These are phyloP conservation scores for Tringa solitaria DNA, from an alignment of 2,113 vertebrate species.

Conservation along the genomic window DNA sequence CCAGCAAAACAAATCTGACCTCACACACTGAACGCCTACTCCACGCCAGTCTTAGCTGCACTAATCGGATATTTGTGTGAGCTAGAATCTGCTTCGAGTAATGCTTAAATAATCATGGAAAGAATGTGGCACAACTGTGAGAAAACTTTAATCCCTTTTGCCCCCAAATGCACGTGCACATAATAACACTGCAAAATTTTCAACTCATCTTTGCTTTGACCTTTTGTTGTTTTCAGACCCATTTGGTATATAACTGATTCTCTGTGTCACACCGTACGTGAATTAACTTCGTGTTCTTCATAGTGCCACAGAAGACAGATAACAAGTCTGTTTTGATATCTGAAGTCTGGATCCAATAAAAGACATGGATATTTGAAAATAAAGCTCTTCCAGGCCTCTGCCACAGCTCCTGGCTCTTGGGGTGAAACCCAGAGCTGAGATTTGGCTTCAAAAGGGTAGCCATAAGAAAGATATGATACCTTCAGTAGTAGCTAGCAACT, in stretches of 20 bases:
- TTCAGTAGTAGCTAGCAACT: not conserved
- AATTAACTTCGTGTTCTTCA: not conserved
- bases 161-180: not conserved
- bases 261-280: not conserved
- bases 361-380: not conserved
- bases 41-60: not conserved
- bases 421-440: not conserved
- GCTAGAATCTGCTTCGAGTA: not conserved
- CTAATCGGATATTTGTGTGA: slow-evolving; percentile 41
- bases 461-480: not conserved
- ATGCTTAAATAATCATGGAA: slow-evolving; percentile 57
- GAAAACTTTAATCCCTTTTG: slow-evolving; percentile 38
- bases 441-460: not conserved
- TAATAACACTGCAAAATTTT: not conserved
- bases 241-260: not conserved
- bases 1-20: not conserved
- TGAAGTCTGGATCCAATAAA: not conserved
- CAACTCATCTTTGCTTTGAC: not conserved
- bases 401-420: not conserved
- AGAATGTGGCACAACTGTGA: slow-evolving; percentile 44
- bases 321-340: not conserved
- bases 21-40: not conserved
- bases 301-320: not conserved
- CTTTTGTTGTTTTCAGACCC: not conserved
- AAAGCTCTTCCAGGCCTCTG: not conserved